phyloP scores from a whole-genome alignment of 2,113 vertebrate genomes.

The Zapornia atra region DNA sequence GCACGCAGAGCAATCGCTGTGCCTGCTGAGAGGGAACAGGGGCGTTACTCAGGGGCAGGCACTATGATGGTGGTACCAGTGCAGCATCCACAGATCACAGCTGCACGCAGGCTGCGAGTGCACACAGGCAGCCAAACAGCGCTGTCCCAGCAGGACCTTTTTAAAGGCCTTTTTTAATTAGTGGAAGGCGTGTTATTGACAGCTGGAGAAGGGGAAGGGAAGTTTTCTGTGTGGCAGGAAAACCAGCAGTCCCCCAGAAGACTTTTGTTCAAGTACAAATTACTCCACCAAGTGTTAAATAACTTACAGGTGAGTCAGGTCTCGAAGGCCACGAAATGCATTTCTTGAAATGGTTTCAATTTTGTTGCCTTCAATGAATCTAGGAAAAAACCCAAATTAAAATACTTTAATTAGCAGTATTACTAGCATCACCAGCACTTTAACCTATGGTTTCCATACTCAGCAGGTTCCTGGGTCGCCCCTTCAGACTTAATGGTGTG shows the following conservation, averaged over 20 bases:
- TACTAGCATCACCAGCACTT: background rate
- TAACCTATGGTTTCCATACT: background rate
- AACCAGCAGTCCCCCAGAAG: background rate
- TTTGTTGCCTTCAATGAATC: conserved; percentile 97
- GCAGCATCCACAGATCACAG: background rate
- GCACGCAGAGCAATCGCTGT: background rate
- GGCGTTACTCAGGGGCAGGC: rapidly evolving
- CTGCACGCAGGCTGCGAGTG: background rate
- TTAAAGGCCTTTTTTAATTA: background rate
- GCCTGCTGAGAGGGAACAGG: background rate
- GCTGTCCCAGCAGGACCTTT: background rate
- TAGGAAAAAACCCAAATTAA: conserved; percentile 58
- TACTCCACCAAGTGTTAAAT: background rate
- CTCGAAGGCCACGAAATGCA: conserved; percentile 92
- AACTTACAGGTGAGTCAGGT: conserved; percentile 96
- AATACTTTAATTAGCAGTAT: background rate
- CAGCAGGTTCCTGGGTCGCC: background rate
- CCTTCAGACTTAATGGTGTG: background rate
- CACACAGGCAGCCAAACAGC: background rate
- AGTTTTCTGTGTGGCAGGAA: background rate
- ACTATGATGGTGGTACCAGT: rapidly evolving
- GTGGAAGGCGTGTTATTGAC: background rate
- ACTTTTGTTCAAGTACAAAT: background rate
- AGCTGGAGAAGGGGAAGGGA: background rate
- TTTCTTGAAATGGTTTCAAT: conserved; percentile 91